phyloP scores from a whole-genome alignment of 92 coral and sea anemone species.

The Parazoanthus swiftii region DNA sequence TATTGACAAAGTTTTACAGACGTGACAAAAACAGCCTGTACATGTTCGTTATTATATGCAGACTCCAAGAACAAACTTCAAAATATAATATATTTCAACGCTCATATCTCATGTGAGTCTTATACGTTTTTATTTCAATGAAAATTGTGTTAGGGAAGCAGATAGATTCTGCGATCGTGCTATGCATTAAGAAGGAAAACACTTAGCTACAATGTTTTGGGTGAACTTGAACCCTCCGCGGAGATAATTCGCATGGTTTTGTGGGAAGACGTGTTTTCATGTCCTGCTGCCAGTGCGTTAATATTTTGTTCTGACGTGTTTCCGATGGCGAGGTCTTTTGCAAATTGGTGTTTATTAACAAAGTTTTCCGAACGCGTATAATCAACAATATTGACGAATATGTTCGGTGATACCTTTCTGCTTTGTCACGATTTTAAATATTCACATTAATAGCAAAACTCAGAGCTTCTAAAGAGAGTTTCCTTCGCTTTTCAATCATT shows the following conservation, averaged over 20 bases:
- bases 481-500: neutral
- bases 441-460: neutral
- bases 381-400: too few species aligned
- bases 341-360: neutral
- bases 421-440: neutral
- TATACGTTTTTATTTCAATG: neutral
- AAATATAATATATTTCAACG: neutral
- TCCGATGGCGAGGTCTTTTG: neutral
- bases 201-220: neutral
- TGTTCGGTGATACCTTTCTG: neutral
- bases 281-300: neutral
- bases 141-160: neutral
- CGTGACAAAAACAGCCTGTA: neutral
- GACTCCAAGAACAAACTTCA: neutral
- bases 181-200: neutral
- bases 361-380: too few species aligned
- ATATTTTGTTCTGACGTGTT: neutral
- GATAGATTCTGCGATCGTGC: neutral
- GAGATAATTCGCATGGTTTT: neutral
- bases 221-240: neutral
- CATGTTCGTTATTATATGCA: neutral
- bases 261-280: neutral
- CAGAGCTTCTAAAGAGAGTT: neutral
- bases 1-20: neutral
- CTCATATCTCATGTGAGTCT: neutral